phyloP scores from a whole-genome alignment of 2,888 invertebrate genomes.

The Pristionchus arcanus region DNA sequence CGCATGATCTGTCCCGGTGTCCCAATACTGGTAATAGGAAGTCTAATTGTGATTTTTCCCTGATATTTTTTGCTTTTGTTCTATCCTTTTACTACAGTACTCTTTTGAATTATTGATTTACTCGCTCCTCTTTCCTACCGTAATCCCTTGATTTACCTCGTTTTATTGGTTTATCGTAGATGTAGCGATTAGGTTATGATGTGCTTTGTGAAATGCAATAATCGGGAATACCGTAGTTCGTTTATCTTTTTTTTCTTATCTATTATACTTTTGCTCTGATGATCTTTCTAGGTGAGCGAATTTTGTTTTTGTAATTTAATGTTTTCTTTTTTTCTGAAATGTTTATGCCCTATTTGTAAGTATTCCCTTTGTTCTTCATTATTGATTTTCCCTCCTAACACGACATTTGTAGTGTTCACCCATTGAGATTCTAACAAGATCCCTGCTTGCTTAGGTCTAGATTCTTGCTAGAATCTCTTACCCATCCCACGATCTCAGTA shows the following conservation, averaged over 20 bases:
- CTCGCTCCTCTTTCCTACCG: neutral
- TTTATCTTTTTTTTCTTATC: neutral
- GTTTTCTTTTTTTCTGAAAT: neutral
- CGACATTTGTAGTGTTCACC: constrained; percentile 4
- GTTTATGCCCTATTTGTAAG: neutral
- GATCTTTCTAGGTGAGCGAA: neutral
- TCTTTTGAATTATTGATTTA: neutral
- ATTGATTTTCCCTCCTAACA: constrained; percentile 3
- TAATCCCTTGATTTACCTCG: neutral
- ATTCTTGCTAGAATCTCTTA: neutral
- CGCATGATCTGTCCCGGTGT: neutral
- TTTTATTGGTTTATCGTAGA: neutral
- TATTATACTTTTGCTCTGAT: neutral
- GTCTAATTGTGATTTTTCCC: neutral
- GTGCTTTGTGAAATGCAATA: neutral
- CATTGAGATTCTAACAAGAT: neutral
- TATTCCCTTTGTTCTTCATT: constrained; percentile 24
- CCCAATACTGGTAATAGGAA: neutral
- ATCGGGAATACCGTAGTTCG: neutral
- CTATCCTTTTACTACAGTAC: neutral
- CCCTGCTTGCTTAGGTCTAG: neutral
- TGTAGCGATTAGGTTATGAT: neutral
- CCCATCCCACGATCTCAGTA: constrained; percentile 2
- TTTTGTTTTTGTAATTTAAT: neutral
- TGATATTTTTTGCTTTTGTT: neutral